These are phyloP conservation scores for Battus philenor DNA, from an alignment of 1,140 invertebrate genomes.

Conservation along the genomic window DNA sequence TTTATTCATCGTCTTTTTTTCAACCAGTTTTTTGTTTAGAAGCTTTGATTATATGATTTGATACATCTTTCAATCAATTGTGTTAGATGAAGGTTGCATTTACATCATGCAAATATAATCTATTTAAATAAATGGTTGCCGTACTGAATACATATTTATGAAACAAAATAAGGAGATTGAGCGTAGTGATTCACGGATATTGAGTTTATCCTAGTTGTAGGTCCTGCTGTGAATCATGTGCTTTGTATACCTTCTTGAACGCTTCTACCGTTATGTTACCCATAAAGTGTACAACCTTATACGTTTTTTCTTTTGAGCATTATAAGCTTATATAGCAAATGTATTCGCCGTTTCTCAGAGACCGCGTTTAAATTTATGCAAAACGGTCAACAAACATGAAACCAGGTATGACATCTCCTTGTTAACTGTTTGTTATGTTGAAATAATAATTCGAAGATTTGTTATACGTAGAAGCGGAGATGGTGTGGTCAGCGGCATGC, in stretches of 20 bases:
- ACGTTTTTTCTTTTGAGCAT: background rate
- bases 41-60: too few species aligned
- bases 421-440: constrained; percentile 10
- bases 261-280: constrained; percentile 7
- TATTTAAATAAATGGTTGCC: too few species aligned
- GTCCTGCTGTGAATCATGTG: constrained; percentile 13
- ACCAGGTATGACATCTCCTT: constrained; percentile 1
- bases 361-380: background rate
- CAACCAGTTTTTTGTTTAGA: too few species aligned
- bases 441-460: constrained; percentile 15
- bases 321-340: background rate
- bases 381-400: background rate
- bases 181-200: too few species aligned
- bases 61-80: too few species aligned
- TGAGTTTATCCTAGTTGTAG: too few species aligned
- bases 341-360: background rate
- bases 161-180: too few species aligned
- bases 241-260: constrained; percentile 9
- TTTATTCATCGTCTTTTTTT: too few species aligned
- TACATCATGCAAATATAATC: too few species aligned
- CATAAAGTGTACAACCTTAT: background rate
- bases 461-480: constrained; percentile 14
- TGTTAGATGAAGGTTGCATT: too few species aligned
- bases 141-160: too few species aligned
- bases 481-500: constrained; percentile 28